phyloP scores from a whole-genome alignment of 2,113 vertebrate genomes.

The Tupaia tana region DNA sequence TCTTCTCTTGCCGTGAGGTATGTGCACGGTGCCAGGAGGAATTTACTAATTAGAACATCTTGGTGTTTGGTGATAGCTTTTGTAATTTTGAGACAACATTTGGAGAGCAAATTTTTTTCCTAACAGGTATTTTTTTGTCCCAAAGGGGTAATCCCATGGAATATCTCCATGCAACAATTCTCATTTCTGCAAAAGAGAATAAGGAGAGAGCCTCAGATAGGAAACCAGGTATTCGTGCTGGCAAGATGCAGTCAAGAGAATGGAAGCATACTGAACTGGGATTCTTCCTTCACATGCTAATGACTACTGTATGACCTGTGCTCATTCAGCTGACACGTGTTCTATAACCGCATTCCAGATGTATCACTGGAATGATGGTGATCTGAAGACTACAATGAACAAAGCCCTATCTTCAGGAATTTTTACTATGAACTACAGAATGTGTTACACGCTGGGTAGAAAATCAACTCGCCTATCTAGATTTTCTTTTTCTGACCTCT shows the following conservation, averaged over 20 bases:
- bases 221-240: background rate
- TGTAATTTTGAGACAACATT: constrained; percentile 22
- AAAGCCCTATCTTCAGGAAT: background rate
- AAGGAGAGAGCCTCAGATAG: background rate
- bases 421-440: background rate
- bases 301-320: background rate
- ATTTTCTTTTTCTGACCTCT: background rate
- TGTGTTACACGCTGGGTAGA: background rate
- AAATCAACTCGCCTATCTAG: background rate
- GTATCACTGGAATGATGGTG: background rate
- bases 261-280: background rate
- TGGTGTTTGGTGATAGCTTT: constrained; percentile 31
- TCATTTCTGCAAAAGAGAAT: background rate
- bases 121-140: background rate
- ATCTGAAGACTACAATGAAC: background rate
- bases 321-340: background rate
- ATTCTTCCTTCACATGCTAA: background rate
- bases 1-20: constrained; percentile 41
- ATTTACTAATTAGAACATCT: constrained; percentile 60
- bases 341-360: background rate
- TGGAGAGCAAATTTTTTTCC: constrained; percentile 14
- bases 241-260: background rate
- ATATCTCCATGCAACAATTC: background rate
- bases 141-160: background rate
- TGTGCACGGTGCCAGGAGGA: background rate